These are phyloP conservation scores for Potamarius usumacintae DNA, from an alignment of 2,113 vertebrate genomes.

Conservation along the genomic window DNA sequence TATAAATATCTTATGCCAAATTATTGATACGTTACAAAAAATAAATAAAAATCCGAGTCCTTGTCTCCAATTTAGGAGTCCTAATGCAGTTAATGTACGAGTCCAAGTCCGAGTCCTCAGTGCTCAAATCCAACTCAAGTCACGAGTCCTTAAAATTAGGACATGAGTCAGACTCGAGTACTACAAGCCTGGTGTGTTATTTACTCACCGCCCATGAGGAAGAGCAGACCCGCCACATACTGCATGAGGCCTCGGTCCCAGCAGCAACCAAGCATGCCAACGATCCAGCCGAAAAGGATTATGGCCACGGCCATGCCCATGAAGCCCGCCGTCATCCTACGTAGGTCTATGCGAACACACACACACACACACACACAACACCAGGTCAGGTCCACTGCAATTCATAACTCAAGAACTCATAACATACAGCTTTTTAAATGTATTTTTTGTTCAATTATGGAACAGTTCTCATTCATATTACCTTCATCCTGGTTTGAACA, in stretches of 20 bases:
- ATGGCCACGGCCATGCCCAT: constrained; percentile 99
- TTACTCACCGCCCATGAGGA: constrained; percentile 98
- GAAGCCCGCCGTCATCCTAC: constrained; percentile 97
- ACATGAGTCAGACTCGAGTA: no score
- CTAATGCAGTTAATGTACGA: no score
- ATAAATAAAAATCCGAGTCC: no score
- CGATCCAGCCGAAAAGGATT: constrained; percentile 96
- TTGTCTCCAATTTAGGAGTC: no score
- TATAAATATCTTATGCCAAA: no score
- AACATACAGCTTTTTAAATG: neutral
- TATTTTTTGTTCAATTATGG: no score
- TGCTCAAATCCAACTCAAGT: no score
- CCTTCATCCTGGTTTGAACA: neutral
- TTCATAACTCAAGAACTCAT: neutral
- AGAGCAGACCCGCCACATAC: constrained; percentile 96
- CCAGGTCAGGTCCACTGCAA: constrained; percentile 24
- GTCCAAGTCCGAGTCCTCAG: no score
- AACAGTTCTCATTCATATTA: neutral
- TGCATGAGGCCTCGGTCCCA: constrained; percentile 99
- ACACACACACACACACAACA: constrained; percentile 26
- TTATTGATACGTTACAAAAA: no score
- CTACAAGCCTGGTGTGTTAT: neutral
- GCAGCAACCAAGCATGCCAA: constrained; percentile 93
- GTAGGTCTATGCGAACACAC: constrained; percentile 78
- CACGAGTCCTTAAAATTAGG: no score